Evolutionary conservation across 2,888 invertebrate species (phyloP), one percentile per base, ranked within the genome.

Genomic region (Eupsilia transversa): DNA sequence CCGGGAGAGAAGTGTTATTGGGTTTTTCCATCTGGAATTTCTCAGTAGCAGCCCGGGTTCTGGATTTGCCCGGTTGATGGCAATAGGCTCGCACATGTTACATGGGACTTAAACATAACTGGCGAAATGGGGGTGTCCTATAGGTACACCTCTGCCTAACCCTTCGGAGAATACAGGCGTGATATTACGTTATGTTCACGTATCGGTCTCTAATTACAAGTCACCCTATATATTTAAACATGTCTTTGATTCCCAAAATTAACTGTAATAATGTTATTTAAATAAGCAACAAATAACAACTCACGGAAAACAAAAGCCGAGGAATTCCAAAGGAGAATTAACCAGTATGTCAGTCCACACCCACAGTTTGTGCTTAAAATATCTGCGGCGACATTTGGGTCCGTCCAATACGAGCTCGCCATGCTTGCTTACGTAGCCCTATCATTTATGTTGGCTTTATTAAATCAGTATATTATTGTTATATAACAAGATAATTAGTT

Each of bases 351-450:
- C 96, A 0, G 89, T 86, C 91, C 94, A 95, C 1, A 94, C 49
- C 92, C 92, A 93, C 27, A 89, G 5, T 69, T 90, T 94, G 65
- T 93, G 93, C 60, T 91, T 93, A 82, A 91, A 94, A 87, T 96
- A 96, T 76, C 94, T 90, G 61, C 80, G 87, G 9, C 96, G 92
- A 81, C 96, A 96, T 84, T 92, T 94, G 2, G 77, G 65, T 0
- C 92, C 84, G 20, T 92, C 90, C 74, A 92, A 68, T 70, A 96
- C 87, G 1, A 95, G 86, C 23, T 94, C 93, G 0, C 96, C 95
- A 67, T 94, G 94, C 80, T 92, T 94, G 80, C 89, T 95, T 5
- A 93, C 68, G 82, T 92, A 96, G 0, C 94, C 95, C 96, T 96
- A 73, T n/a, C 75, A 83, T 23, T 70, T n/a, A 57, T 27, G 2